phyloP scores from a whole-genome alignment of 2,113 vertebrate species.

The Zapornia atra region DNA sequence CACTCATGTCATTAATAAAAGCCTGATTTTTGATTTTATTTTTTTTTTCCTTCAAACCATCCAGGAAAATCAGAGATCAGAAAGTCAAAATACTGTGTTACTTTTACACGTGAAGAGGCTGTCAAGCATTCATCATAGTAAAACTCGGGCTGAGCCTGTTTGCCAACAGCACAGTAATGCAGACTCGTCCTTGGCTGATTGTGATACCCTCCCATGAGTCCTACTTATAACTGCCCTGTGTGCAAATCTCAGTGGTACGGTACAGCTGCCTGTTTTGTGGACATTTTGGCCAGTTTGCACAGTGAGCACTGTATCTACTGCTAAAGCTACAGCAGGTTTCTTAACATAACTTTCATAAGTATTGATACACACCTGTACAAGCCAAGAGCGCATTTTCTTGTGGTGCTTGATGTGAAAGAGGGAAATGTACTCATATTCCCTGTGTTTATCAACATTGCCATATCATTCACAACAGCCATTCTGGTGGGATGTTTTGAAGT shows the following conservation, averaged over 20 bases:
- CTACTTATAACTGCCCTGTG: neutral
- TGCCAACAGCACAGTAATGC: neutral
- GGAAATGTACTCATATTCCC: neutral
- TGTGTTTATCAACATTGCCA: neutral
- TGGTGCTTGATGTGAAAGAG: neutral
- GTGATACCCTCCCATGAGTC: fast-evolving
- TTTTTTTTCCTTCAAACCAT: neutral
- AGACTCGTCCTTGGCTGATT: neutral
- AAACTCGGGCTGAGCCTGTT: neutral
- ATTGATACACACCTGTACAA: neutral
- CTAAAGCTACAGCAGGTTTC: neutral
- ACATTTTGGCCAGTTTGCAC: fast-evolving
- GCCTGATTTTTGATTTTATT: neutral
- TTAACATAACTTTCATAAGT: neutral
- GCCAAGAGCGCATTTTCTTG: neutral
- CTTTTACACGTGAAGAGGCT: neutral
- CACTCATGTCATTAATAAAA: neutral
- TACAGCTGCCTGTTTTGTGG: neutral
- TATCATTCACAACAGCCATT: neutral
- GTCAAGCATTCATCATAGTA: neutral
- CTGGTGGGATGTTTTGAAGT: neutral
- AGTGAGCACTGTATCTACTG: neutral
- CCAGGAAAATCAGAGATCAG: neutral
- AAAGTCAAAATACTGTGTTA: neutral
- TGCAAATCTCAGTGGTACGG: neutral